Evolutionary conservation across 2,888 invertebrate species (phyloP).

Genomic region (Catocala sponsa): DNA sequence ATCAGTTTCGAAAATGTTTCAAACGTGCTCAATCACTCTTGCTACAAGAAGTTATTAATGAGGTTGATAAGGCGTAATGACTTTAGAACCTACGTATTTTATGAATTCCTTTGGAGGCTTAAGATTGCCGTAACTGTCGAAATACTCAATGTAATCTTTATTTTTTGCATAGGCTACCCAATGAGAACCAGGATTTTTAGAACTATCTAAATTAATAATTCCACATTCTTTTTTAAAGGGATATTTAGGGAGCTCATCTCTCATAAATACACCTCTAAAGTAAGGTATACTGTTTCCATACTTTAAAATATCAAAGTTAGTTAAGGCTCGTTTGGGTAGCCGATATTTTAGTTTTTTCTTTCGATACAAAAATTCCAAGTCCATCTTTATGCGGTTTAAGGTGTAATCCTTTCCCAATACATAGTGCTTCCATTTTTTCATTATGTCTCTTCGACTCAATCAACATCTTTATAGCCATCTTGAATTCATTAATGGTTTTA

Average conservation of each 20-base stretch:
- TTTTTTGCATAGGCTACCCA: slow-evolving; percentile 64
- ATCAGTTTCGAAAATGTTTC: too few relatives aligned
- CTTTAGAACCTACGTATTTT: slow-evolving; percentile 40
- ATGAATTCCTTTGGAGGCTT: slow-evolving; percentile 55
- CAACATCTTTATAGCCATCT: slow-evolving; percentile 5
- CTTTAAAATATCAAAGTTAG: slow-evolving; percentile 16
- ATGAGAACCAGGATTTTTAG: slow-evolving; percentile 53
- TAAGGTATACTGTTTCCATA: slow-evolving; percentile 23
- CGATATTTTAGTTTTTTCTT: slow-evolving; percentile 11
- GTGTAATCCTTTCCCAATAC: slow-evolving; percentile 11
- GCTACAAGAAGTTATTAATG: too few relatives aligned
- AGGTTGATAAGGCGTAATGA: too few relatives aligned
- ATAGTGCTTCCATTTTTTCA: slow-evolving; percentile 13
- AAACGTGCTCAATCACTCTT: too few relatives aligned
- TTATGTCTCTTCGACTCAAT: slow-evolving; percentile 7
- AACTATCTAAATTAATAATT: slow-evolving; percentile 55
- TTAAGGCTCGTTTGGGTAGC: slow-evolving; percentile 17
- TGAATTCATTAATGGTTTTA: slow-evolving; percentile 54
- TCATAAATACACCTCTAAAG: slow-evolving; percentile 55
- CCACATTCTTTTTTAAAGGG: slow-evolving; percentile 49
- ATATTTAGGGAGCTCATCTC: slow-evolving; percentile 16
- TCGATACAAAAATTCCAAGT: slow-evolving; percentile 13
- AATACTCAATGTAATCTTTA: slow-evolving; percentile 55
- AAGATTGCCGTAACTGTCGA: slow-evolving; percentile 65
- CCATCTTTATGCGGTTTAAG: slow-evolving; percentile 17